Base-by-base conservation (phyloP, 2,888 invertebrate genomes). In the Bugulina stolonifera region DNA sequence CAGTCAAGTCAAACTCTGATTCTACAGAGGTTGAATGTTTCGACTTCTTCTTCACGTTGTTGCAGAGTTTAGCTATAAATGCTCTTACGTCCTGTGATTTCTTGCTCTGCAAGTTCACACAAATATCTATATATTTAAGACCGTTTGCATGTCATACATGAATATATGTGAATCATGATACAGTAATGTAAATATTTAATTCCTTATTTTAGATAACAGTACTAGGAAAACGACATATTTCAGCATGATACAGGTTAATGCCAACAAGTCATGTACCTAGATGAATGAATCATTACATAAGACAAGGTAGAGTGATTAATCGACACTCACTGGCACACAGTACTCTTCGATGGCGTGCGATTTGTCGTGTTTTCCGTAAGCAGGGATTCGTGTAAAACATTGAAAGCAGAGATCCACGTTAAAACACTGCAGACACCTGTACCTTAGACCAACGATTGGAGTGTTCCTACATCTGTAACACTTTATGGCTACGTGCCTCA, bases 291-390 rank as follows among this genome's bases (percentile, higher is more conserved):
- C n/a, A n/a, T n/a, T n/a, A n/a, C n/a, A n/a, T n/a, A n/a, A n/a
- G n/a, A n/a, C n/a, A n/a, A n/a, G n/a, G n/a, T 43, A 43, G 5
- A 43, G 18, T 43, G 18, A 43, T 43, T 10, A 43, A 43, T 43
- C 18, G 43, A 18, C 43, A 43, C 64, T 64, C 32, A 64, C 64
- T 27, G 64, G 64, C 32, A 64, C 14, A 34, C 64, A 64, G n/a
- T 64, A 64, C 32, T 64, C 64, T 27, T 64, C 64, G 14, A 64
- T 34, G 32, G 64, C 29, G 32, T 64, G 64, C 3, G 64, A 64
- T 27, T 64, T 64, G 32, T 64, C 64, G n/a, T 64, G 64, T 64
- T 32, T 64, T 27, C 64, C 64, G n/a, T 64, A 64, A 2, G 64
- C 64, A 32, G 64, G 64, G 64, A 64, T 64, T 10, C 64, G 27